Base-by-base conservation (phyloP, 1,140 invertebrate species). In the Tyrophagus putrescentiae region DNA sequence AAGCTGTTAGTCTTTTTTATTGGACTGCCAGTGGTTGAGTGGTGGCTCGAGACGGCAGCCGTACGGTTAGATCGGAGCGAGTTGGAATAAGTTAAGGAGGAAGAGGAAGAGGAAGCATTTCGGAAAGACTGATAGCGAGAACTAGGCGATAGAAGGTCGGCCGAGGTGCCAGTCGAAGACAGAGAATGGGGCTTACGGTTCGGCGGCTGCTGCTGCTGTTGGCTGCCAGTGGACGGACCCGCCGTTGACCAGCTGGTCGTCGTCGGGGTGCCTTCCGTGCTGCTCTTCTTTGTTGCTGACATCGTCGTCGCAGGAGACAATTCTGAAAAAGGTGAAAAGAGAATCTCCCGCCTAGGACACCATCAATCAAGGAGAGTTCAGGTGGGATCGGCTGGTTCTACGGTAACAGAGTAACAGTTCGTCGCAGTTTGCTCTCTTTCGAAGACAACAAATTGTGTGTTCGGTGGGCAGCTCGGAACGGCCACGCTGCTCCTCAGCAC, bases 1-100 rank as follows among this genome's bases (percentile, higher is more conserved):
- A 48, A 48, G 45, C 45, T 48, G 45, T 6, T 7, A 18, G 45
- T 48, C 45, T 48, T 48, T 48, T 48, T 48, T 7, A 48, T 48
- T 13, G 45, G 7, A 18, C 45, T 6, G 31, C 13, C 7, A 48
- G 13, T 18, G 31, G 36, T 39, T 39, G 21, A 39, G 13, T 13
- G 36, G 21, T 13, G 21, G 13, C 13, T 13, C 13, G 45, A 48
- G 18, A 13, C 31, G 7, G 21, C 31, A 13, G 18, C 45, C 23
- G 31, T 18, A 48, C 36, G 13, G 21, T 7, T 48, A 48, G 45
- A 48, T 48, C 45, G 45, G 7, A 48, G 45, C 21, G 45, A 6
- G 31, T 48, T 48, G 6, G 45, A 48, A 48, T 48, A 6, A 29
- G 13, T 39, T 39, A 39, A 21, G 21, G 36, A 39, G n/a, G n/a